Conservation (phyloP, 1,140 invertebrate species). For the Chironomus tepperi region DNA sequence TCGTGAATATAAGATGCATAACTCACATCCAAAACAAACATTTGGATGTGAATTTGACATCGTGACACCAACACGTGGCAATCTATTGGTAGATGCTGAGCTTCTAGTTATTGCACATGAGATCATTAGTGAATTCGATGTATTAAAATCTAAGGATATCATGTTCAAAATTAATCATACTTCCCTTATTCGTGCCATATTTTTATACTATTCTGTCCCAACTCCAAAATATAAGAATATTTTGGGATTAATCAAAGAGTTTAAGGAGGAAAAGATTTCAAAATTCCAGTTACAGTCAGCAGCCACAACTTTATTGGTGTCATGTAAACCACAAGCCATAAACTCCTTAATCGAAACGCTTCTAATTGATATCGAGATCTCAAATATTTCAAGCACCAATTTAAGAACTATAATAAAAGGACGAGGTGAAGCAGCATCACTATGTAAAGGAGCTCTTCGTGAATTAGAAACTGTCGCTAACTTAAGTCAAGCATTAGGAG, state of each 20-base stretch:
- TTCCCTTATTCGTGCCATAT: slow-evolving; percentile 63
- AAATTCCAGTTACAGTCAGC: slow-evolving; percentile 64
- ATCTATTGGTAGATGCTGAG: slow-evolving; percentile 75
- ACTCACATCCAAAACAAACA: slow-evolving; percentile 79
- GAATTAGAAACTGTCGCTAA: slow-evolving; percentile 64
- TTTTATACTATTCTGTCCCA: slow-evolving; percentile 73
- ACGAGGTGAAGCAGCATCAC: slow-evolving; percentile 51
- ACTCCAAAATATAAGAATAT: slow-evolving; percentile 52
- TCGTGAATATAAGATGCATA: slow-evolving; percentile 69
- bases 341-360: slow-evolving; percentile 59
- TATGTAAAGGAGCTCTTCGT: slow-evolving; percentile 58
- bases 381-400: slow-evolving; percentile 50
- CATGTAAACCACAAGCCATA: slow-evolving; percentile 59
- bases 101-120: slow-evolving; percentile 68
- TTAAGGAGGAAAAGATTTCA: slow-evolving; percentile 49
- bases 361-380: slow-evolving; percentile 54
- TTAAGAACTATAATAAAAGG: slow-evolving; percentile 52
- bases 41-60: slow-evolving; percentile 92
- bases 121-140: slow-evolving; percentile 62
- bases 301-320: slow-evolving; percentile 48
- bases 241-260: slow-evolving; percentile 33
- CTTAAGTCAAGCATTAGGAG: slow-evolving; percentile 58
- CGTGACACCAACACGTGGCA: slow-evolving; percentile 60
- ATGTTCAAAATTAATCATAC: slow-evolving; percentile 76
- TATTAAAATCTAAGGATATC: slow-evolving; percentile 57